Conservation (phyloP, 2,888 invertebrate species). For the Andrena bicolor region DNA sequence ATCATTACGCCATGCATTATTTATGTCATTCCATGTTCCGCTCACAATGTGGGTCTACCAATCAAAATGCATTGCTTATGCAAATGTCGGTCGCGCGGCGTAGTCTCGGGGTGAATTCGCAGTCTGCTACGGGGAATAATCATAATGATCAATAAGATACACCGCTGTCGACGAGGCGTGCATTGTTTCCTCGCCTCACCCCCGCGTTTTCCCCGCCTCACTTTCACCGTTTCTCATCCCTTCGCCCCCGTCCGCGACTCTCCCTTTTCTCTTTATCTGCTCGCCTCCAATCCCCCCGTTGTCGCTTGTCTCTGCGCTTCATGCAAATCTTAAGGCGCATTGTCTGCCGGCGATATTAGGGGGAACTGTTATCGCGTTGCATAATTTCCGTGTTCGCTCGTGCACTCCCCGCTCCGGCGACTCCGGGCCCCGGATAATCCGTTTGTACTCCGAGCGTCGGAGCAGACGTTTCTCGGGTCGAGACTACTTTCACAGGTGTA, state of each 20-base stretch:
- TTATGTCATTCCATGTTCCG: constrained; percentile 80
- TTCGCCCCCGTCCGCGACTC: background rate
- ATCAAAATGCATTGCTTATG: constrained; percentile 85
- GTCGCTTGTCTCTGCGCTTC: constrained; percentile 46
- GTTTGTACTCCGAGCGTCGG: constrained; percentile 64
- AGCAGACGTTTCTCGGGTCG: constrained; percentile 40
- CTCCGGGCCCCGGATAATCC: constrained; percentile 59
- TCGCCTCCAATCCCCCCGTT: background rate
- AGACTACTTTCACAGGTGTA: constrained; percentile 40
- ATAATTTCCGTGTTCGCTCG: constrained; percentile 71
- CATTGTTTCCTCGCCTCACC: constrained; percentile 41
- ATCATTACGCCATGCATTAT: constrained; percentile 83
- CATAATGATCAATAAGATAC: constrained; percentile 81
- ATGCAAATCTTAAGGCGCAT: constrained; percentile 74
- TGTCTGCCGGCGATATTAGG: constrained; percentile 70
- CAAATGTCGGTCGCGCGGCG: constrained; percentile 81
- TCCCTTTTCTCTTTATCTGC: background rate
- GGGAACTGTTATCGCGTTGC: constrained; percentile 74
- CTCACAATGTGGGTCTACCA: constrained; percentile 78
- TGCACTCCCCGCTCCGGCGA: constrained; percentile 55
- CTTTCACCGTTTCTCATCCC: constrained; percentile 5
- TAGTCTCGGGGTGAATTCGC: constrained; percentile 72
- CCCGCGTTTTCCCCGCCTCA: constrained; percentile 13
- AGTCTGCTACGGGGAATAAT: constrained; percentile 77
- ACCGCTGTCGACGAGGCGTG: constrained; percentile 69